phyloP scores from a whole-genome alignment of 2,797 vertebrate species.

The Cygnus olor region DNA sequence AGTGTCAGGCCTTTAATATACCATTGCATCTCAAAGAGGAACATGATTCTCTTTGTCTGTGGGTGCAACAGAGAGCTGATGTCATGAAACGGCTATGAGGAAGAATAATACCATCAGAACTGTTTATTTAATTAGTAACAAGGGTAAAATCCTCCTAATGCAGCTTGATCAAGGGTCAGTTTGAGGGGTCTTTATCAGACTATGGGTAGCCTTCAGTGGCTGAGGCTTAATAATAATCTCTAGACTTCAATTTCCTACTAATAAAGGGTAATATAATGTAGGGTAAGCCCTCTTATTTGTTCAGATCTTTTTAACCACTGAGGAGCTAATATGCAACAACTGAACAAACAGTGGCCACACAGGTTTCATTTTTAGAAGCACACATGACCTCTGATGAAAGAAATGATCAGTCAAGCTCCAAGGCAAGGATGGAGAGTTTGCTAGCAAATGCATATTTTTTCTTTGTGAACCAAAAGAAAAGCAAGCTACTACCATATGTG shows the following conservation, averaged over 20 bases:
- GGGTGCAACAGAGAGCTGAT: slow-evolving; percentile 54
- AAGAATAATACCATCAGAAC: slow-evolving; percentile 65
- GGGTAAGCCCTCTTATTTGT: slow-evolving; percentile 79
- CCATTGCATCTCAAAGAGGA: slow-evolving; percentile 14
- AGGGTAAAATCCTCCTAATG: slow-evolving; percentile 74
- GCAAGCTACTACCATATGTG: background rate
- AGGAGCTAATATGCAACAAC: slow-evolving; percentile 87
- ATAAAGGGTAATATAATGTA: slow-evolving; percentile 81
- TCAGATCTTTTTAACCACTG: slow-evolving; percentile 74
- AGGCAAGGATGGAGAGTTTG: slow-evolving; percentile 49
- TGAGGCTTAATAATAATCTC: slow-evolving; percentile 80
- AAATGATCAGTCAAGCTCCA: slow-evolving; percentile 54
- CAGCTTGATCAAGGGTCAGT: slow-evolving; percentile 69
- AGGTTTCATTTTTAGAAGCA: slow-evolving; percentile 71
- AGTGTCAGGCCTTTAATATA: slow-evolving; percentile 34
- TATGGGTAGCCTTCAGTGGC: slow-evolving; percentile 50
- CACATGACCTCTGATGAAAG: slow-evolving; percentile 74
- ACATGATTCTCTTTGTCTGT: slow-evolving; percentile 63
- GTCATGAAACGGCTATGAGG: slow-evolving; percentile 69
- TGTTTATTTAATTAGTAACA: slow-evolving; percentile 79
- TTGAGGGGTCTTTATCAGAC: slow-evolving; percentile 16
- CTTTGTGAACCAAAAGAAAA: background rate
- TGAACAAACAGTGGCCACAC: slow-evolving; percentile 85
- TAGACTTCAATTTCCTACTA: slow-evolving; percentile 83
- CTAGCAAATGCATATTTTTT: background rate